Evolutionary conservation across 2,888 invertebrate genomes (phyloP), one percentile per base, ranked within the genome.

Genomic region (Heliconius ethilla): DNA sequence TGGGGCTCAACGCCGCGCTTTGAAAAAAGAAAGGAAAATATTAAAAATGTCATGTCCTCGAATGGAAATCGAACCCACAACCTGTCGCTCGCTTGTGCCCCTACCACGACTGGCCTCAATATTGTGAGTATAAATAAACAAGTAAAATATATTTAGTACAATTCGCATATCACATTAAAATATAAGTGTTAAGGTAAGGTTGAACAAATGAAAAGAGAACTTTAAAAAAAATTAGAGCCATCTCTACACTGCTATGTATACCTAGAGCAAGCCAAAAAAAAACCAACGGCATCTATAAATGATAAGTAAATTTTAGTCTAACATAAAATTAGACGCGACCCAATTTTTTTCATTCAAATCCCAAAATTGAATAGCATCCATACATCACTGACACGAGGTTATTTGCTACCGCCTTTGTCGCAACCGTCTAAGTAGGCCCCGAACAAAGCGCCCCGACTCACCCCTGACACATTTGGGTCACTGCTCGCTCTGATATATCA

Each of bases 381-480:
- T 74, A 65, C 29, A 74, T 74, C 74, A 74, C 74, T 45, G 63
- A 63, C 63, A 74, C 18, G 29, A 70, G 15, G 66, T 66, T 70
- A 62, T 40, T 59, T n/a, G 45, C 67, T 72, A 69, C 69, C 65
- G 62, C 74, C 73, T 80, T 78, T 78, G 78, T 78, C 75, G 81
- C 82, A 79, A 75, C 73, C 22, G 67, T 82, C 82, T 83, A 84
- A 84, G 82, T 84, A 84, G 83, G 84, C 80, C 81, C 77, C 81
- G 83, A 83, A 84, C 82, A 83, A 84, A 84, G 82, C 82, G 78
- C 80, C 78, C 80, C 81, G 79, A 79, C 81, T 76, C 80, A 82
- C 82, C 82, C 84, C 83, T 82, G 83, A 83, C 84, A 80, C 82
- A 85, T 83, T 82, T 85, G 80, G 84, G 85, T 84, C 85, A 83